Evolutionary conservation across 2,113 vertebrate species (phyloP), one percentile per base, ranked within the genome.

Genomic region (Sminthopsis crassicaudata): DNA sequence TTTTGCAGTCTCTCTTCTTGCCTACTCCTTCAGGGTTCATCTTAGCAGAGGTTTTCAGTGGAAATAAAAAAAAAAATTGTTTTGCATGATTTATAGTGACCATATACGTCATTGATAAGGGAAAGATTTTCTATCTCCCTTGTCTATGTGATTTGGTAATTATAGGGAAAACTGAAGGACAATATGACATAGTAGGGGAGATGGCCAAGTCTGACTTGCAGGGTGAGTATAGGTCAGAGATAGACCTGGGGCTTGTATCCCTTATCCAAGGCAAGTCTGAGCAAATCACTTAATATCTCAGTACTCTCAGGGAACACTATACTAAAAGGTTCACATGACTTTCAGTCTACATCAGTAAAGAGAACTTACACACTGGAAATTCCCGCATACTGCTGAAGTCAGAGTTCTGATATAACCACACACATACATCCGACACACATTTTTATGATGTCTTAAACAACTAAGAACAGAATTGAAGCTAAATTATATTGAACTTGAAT

Each of bases 41-140:
- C 9, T 30, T 30, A 60, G 57, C 57, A 76, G 36, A 76, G 36
- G 16, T 76, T 76, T 76, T n/a, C 60, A n/a, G 36, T n/a, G 36
- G 4, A 76, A 16, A 3, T 19, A n/a, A n/a, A n/a, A 51, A n/a
- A 48, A 30, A 19, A n/a, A n/a, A 19, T 19, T n/a, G 19, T n/a
- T 76, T 76, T 76, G 14, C 25, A 5, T 53, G 46, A 23, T 91
- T 46, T 92, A 53, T 16, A 67, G 36, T 95, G 91, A 94, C 93
- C 95, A 96, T 90, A 92, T 90, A 53, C 14, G 4, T 52, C 91
- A 92, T 30, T 94, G 76, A 46, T 6, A 23, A 19, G 57, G 54
- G n/a, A 95, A 50, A 23, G 54, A 84, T 92, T 95, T 50, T 10
- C 51, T 93, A 95, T 4, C 3, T 96, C 42, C 46, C 26, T 88